phyloP scores from a whole-genome alignment of 2,888 invertebrate genomes.

The Drosophila neonasuta region DNA sequence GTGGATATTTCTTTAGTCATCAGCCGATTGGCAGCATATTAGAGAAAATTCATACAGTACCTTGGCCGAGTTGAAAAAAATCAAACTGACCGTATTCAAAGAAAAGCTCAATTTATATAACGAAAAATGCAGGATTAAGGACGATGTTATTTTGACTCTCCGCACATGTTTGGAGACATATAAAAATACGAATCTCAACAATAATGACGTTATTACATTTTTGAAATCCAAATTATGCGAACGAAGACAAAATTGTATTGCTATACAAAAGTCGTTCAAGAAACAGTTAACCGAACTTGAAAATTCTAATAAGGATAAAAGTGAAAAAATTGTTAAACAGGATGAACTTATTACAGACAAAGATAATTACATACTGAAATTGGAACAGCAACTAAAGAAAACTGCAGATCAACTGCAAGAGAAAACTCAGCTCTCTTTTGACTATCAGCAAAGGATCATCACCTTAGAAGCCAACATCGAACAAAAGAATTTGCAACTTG shows the following conservation, averaged over 20 bases:
- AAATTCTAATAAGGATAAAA: constrained; percentile 17
- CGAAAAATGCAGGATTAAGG: constrained; percentile 39
- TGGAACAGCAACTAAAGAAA: constrained; percentile 6
- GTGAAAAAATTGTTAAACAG: constrained; percentile 15
- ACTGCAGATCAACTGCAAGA: constrained; percentile 11
- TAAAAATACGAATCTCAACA: constrained; percentile 25
- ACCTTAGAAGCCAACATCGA: constrained; percentile 2
- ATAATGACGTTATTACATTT: constrained; percentile 18
- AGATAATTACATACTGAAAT: constrained; percentile 14
- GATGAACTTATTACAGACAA: constrained; percentile 3
- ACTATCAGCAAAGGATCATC: constrained; percentile 6
- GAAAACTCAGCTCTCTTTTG: not conserved
- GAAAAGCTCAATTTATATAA: constrained; percentile 35
- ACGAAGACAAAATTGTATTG: constrained; percentile 13
- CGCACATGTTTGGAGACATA: constrained; percentile 40
- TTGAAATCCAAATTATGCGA: constrained; percentile 31
- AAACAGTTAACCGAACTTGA: constrained; percentile 2
- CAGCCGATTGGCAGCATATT: constrained; percentile 26
- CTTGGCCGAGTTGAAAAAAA: constrained; percentile 28
- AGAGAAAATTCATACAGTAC: constrained; percentile 24
- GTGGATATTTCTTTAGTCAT: constrained; percentile 4
- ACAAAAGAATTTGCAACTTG: constrained; percentile 2
- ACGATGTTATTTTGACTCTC: constrained; percentile 35
- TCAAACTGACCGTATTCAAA: constrained; percentile 36
- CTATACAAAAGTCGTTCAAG: constrained; percentile 10